These are phyloP conservation scores for Azemiops feae DNA, from an alignment of 2,113 vertebrate species.

Conservation along the genomic window DNA sequence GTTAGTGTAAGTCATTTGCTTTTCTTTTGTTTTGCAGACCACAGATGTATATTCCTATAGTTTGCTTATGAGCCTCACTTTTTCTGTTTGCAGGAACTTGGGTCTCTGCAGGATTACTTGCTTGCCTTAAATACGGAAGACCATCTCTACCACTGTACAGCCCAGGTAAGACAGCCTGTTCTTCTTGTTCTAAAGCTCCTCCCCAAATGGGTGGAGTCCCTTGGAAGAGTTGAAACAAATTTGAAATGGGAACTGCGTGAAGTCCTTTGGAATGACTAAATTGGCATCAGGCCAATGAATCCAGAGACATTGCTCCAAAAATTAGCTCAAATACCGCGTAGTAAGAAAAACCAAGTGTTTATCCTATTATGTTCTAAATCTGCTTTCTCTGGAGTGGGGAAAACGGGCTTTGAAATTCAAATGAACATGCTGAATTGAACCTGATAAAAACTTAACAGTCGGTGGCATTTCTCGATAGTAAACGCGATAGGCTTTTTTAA, in stretches of 20 bases:
- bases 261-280: neutral
- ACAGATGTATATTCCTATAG: neutral
- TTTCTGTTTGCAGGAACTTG: conserved; percentile 77
- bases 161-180: conserved; percentile 77
- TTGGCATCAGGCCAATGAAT: neutral
- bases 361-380: neutral
- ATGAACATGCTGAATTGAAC: neutral
- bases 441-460: neutral
- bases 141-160: conserved; percentile 85
- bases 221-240: neutral
- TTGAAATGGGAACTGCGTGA: neutral
- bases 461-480: neutral
- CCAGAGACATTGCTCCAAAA: neutral
- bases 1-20: conserved; percentile 78
- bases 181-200: neutral
- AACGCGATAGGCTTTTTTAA: neutral
- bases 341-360: neutral
- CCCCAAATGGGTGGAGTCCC: neutral
- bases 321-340: neutral
- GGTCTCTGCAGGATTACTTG: conserved; percentile 89
- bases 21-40: neutral
- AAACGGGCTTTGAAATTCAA: neutral
- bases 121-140: conserved; percentile 93
- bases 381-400: neutral
- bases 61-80: neutral